These are phyloP conservation scores for Macaria liturata DNA, from an alignment of 2,888 invertebrate genomes.

Conservation along the genomic window DNA sequence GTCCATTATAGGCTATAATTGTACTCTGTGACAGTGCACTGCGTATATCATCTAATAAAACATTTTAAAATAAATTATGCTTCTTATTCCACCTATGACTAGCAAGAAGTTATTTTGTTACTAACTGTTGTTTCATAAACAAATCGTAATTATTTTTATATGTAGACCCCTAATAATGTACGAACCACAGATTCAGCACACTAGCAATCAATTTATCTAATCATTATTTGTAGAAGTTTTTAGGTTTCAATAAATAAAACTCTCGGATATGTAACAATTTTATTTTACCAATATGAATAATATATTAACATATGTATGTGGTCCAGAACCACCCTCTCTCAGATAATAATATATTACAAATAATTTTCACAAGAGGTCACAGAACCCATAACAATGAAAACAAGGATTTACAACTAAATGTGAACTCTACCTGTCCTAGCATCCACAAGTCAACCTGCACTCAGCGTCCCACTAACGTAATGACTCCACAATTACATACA, in stretches of 20 bases:
- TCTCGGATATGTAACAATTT: constrained; percentile 78
- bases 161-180: no score
- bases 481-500: constrained; percentile 59
- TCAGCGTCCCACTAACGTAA: constrained; percentile 51
- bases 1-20: neutral
- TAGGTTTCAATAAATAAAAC: constrained; percentile 48
- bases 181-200: no score
- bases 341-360: constrained; percentile 82
- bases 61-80: constrained; percentile 55
- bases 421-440: constrained; percentile 43
- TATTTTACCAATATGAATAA: constrained; percentile 83
- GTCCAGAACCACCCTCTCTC: constrained; percentile 79
- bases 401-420: constrained; percentile 64
- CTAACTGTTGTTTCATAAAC: no score
- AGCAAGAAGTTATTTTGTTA: no score
- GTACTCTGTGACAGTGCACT: constrained; percentile 53
- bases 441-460: constrained; percentile 54
- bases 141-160: no score
- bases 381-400: constrained; percentile 80
- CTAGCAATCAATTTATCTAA: no score
- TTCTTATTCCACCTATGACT: constrained; percentile 28
- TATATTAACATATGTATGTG: constrained; percentile 83
- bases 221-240: neutral
- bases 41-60: constrained; percentile 64
- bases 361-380: constrained; percentile 77